phyloP scores from a whole-genome alignment of 2,113 vertebrate genomes.

The Podarcis muralis region DNA sequence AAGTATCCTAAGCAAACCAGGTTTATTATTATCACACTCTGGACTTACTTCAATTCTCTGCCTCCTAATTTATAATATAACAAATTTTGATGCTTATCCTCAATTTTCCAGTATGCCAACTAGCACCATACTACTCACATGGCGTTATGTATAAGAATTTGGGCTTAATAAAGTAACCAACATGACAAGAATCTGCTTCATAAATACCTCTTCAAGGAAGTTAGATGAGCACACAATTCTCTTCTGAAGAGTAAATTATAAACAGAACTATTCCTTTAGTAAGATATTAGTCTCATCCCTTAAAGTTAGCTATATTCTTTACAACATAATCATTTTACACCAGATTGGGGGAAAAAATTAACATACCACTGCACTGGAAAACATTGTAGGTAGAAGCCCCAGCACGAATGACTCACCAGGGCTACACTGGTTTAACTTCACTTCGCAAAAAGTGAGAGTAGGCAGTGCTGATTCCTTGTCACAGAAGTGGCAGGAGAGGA shows the following conservation, averaged over 20 bases:
- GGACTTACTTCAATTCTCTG: slow-evolving; percentile 17
- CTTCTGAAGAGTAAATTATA: neutral
- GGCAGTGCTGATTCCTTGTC: too few species aligned
- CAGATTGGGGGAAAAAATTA: neutral
- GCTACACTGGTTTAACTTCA: neutral
- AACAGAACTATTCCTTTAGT: neutral
- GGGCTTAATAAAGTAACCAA: slow-evolving; percentile 1
- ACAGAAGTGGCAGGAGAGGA: too few species aligned
- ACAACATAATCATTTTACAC: neutral
- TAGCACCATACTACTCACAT: slow-evolving; percentile 11
- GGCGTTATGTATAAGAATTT: neutral
- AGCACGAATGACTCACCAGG: neutral
- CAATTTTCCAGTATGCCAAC: slow-evolving; percentile 21
- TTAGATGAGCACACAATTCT: neutral
- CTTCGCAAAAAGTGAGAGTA: too few species aligned
- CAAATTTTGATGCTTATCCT: slow-evolving; percentile 23
- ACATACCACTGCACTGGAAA: neutral
- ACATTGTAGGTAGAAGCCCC: neutral
- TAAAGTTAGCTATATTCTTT: neutral
- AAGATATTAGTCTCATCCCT: too few species aligned
- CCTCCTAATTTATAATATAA: slow-evolving; percentile 22
- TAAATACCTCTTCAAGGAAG: neutral
- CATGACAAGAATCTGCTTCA: neutral
- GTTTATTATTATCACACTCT: neutral
- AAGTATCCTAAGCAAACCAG: neutral